Percentiles rank a stretch among this genome's conserved stretches.
phyloP scores from a whole-genome alignment of 2,113 vertebrate species.

The Thymallus thymallus region DNA sequence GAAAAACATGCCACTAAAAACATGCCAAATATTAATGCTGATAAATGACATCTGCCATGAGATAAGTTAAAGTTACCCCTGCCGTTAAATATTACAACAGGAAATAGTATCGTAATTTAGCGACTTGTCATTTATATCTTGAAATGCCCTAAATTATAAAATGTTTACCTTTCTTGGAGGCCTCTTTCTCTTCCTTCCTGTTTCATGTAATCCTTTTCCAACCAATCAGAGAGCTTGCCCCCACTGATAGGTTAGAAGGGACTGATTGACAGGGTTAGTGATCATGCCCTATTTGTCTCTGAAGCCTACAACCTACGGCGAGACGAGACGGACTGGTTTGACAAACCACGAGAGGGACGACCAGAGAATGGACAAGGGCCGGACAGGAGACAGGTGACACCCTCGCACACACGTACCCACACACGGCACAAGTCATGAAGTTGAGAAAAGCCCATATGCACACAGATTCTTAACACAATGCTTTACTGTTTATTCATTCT shows the following conservation, averaged over 20 bases:
- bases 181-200: not conserved
- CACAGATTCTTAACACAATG: not conserved
- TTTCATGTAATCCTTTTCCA: slow-evolving; percentile 16
- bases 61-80: not conserved
- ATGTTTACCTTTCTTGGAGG: not conserved
- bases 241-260: slow-evolving; percentile 28
- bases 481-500: not conserved
- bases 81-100: not conserved
- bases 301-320: slow-evolving; percentile 94
- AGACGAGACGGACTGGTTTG: slow-evolving; percentile 98
- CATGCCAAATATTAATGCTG: not conserved
- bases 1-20: not conserved
- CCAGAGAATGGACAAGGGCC: slow-evolving; percentile 83
- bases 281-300: slow-evolving; percentile 67
- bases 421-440: not conserved
- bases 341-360: slow-evolving; percentile 90
- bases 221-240: slow-evolving; percentile 12
- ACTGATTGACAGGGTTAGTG: slow-evolving; percentile 53
- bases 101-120: not conserved
- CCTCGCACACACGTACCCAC: not conserved
- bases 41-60: not conserved
- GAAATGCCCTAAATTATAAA: not conserved
- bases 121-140: slow-evolving; percentile 1
- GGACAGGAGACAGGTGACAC: slow-evolving; percentile 83
- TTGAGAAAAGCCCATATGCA: not conserved